These are phyloP conservation scores for Chionis minor DNA, from an alignment of 2,113 vertebrate genomes.

Conservation along the genomic window DNA sequence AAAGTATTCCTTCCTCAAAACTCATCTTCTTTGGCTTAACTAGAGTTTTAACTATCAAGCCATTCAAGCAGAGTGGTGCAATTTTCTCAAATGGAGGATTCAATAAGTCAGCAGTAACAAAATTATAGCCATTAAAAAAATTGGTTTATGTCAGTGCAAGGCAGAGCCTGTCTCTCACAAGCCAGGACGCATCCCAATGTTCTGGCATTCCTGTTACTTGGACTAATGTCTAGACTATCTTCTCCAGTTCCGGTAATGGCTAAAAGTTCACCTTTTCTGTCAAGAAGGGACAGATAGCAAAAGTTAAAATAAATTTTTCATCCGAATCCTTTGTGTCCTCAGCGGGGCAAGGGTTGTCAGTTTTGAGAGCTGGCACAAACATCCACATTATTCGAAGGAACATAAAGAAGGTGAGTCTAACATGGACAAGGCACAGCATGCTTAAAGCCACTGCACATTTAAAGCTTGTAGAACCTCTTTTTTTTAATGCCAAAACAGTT, in stretches of 20 bases:
- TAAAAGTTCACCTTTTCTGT: background rate
- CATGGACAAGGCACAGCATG: background rate
- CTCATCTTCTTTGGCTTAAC: background rate
- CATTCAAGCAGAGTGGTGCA: background rate
- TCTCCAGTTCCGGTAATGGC: background rate
- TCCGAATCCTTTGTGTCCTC: background rate
- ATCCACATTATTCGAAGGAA: background rate
- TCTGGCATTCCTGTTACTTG: background rate
- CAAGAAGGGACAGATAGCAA: background rate
- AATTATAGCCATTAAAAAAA: background rate
- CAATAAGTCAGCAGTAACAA: background rate
- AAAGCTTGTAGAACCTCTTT: background rate
- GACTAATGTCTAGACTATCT: background rate
- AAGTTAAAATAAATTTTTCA: background rate
- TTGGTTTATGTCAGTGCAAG: background rate
- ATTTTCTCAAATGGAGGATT: background rate
- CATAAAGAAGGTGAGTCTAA: background rate
- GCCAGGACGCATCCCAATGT: background rate
- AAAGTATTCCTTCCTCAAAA: background rate
- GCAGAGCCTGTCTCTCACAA: background rate
- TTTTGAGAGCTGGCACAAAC: background rate
- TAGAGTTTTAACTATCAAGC: background rate
- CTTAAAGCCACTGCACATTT: background rate
- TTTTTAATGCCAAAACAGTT: background rate
- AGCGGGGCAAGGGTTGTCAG: background rate